Evolutionary conservation across 2,888 invertebrate species (phyloP).

Genomic region (Himalopsyche anomala): DNA sequence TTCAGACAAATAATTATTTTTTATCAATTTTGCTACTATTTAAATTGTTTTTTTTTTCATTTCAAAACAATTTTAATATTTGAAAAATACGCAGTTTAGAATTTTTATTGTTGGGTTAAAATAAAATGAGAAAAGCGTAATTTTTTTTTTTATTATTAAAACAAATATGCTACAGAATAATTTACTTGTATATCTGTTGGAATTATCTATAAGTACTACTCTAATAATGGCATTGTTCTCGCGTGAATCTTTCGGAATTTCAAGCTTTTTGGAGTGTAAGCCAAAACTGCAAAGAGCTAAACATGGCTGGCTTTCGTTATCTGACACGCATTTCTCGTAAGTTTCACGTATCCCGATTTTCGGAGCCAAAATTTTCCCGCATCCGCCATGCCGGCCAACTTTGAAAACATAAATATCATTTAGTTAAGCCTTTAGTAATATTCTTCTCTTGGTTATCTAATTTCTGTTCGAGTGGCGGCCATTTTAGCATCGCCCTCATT

Average conservation of each 20-base stretch:
- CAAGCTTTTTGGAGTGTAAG: not conserved
- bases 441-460: conserved; percentile 38
- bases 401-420: conserved; percentile 61
- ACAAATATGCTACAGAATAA: too few species aligned
- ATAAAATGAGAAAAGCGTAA: too few species aligned
- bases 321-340: conserved; percentile 53
- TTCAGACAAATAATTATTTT: too few species aligned
- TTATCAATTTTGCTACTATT: too few species aligned
- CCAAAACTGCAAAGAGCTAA: conserved; percentile 50
- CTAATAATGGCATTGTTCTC: not conserved
- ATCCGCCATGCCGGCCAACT: conserved; percentile 56
- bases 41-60: too few species aligned
- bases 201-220: too few species aligned
- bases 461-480: conserved; percentile 1
- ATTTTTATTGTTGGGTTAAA: too few species aligned
- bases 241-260: conserved; percentile 14
- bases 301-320: conserved; percentile 51
- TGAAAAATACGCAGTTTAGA: too few species aligned
- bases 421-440: conserved; percentile 58
- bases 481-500: not conserved
- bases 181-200: too few species aligned
- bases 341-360: conserved; percentile 35
- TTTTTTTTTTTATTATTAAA: too few species aligned
- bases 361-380: conserved; percentile 60
- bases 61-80: too few species aligned